Conservation (phyloP, 2,888 invertebrate genomes). For the Calliphora vomitoria region DNA sequence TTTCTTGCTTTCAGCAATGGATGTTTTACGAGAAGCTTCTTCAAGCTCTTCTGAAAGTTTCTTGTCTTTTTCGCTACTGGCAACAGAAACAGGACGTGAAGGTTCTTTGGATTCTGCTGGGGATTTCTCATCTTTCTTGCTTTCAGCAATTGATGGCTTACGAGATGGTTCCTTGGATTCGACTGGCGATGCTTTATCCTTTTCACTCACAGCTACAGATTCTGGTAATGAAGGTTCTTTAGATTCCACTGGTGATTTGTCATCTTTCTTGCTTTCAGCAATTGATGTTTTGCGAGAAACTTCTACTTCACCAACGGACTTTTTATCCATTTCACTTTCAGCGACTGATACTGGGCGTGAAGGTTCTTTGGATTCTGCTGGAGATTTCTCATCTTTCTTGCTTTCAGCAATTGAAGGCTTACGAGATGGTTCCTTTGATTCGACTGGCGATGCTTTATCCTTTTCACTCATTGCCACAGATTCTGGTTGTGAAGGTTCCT, state of each 20-base stretch:
- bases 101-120: constrained; percentile 75
- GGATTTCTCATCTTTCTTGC: constrained; percentile 43
- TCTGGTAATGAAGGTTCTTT: constrained; percentile 64
- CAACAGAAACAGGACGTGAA: too few species aligned
- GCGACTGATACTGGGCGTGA: constrained; percentile 79
- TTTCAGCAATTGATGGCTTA: constrained; percentile 55
- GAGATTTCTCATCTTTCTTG: constrained; percentile 39
- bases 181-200: constrained; percentile 33
- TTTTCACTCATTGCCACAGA: constrained; percentile 60
- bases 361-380: constrained; percentile 75
- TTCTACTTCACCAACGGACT: constrained; percentile 40
- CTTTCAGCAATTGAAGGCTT: constrained; percentile 61
- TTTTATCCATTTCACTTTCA: constrained; percentile 66
- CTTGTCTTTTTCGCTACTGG: too few species aligned
- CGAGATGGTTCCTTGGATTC: constrained; percentile 58
- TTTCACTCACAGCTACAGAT: constrained; percentile 51
- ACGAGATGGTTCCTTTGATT: constrained; percentile 58
- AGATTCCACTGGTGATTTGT: constrained; percentile 59
- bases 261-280: constrained; percentile 61
- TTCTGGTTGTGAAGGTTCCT: constrained; percentile 61
- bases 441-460: constrained; percentile 56
- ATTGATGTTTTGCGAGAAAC: constrained; percentile 41
- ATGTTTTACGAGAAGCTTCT: constrained; percentile 55
- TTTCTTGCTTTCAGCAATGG: constrained; percentile 51
- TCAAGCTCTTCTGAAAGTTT: too few species aligned